Evolutionary conservation across 2,113 vertebrate genomes (phyloP), one percentile per base, ranked within the genome.

Genomic region (Polypterus bichir): DNA sequence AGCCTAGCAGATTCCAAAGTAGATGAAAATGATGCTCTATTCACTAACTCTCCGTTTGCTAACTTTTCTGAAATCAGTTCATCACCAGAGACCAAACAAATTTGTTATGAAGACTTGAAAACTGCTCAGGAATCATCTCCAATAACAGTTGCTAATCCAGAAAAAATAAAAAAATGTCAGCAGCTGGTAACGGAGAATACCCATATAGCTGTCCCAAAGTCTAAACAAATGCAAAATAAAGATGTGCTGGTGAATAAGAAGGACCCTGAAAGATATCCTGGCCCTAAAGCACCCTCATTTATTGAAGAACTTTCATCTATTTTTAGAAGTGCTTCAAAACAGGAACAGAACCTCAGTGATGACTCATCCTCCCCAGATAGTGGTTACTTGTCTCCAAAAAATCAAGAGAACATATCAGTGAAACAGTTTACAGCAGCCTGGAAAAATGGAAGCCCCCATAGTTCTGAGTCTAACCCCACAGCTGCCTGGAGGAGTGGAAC

Each of bases 241-340:
- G 87, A 91, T 27, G 27, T 27, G 27, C 27, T 27, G 27, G 27
- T 27, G 27, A 27, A 27, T 27, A 27, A 27, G 27, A 27, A 27
- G 27, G 27, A 27, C 27, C 27, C 27, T 27, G 27, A 27, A 27
- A 27, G 27, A 27, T 27, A 27, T 27, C 27, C 27, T 27, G 27
- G 27, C 27, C 27, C 27, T 27, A 91, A 90, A 65, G 90, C 94
- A 0, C 92, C 92, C 59, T 88, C 86, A 0, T 89, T 99, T 71
- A 95, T 97, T 6, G 93, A 99, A 70, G 95, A 99, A 72, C 77
- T 99, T 49, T 97, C 96, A 0, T 93, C 95, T 63, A 90, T 99
- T 74, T 98, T 99, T 62, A 90, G 86, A 74, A 84, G 91, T 60
- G 82, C 91, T 4, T 71, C 79, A 3, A 89, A 81, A 49, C 61